Evolutionary conservation across 1,140 invertebrate species (phyloP), one percentile per base, ranked within the genome.

Genomic region (Lepidurus apus): DNA sequence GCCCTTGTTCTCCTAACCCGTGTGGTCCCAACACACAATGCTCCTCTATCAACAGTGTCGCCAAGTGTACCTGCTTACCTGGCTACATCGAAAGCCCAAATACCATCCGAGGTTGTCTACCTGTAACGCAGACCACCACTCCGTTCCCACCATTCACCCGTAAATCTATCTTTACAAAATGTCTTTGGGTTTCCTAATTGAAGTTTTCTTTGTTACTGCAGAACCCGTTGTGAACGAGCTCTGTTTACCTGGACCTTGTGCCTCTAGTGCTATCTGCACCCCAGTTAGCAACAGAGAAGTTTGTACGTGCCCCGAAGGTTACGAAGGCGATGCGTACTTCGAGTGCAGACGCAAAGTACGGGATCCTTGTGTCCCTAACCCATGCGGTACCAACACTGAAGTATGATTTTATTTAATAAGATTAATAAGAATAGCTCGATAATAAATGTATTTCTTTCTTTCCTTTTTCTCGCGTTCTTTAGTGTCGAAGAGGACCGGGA

Each of bases 21-120:
- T 96, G 94, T 84, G 94, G 94, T 11, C 92, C 92, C 5, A 95
- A 95, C 82, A 95, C 94, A 4, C 91, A 94, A 82, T 96, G 94
- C 82, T 88, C 91, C 1, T 86, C 94, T 24, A 84, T 93, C 13
- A 94, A 94, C 83, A 93, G 93, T 53, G 92, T 93, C 83, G 90
- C 93, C 0, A 94, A 95, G 84, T 96, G 94, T 83, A 94, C 93
- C 1, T 96, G 94, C 83, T 86, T 94, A 78, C 87, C 90, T 78
- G 93, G 93, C 24, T 95, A 90, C 83, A 87, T 95, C 13, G 94
- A 95, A 86, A 93, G 91, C 84, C 93, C 93, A 1, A 95, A 95
- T 82, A 95, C 94, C 0, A 91, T 95, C 73, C 88, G 93, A 83
- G 94, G 93, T 42, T 95, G 93, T 82, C 86, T 93, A 1, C 47